These are phyloP conservation scores for Drosophila putrida DNA, from an alignment of 2,888 invertebrate species.

Conservation along the genomic window DNA sequence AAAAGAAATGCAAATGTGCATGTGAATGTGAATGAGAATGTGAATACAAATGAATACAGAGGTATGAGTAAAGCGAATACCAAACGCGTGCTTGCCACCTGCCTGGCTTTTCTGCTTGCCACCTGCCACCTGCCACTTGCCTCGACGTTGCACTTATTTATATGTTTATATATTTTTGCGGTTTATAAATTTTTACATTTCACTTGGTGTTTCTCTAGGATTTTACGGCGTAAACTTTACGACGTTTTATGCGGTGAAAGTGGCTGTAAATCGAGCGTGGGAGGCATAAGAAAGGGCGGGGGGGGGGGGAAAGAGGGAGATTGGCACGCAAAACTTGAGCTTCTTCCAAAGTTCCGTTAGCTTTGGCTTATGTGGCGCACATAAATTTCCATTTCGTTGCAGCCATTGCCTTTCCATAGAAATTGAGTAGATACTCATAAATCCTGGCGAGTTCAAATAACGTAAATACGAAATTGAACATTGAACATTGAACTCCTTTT, in stretches of 20 bases:
- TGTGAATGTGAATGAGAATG: constrained; percentile 26
- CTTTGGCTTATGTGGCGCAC: constrained; percentile 58
- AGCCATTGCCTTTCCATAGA: constrained; percentile 71
- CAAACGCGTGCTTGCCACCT: constrained; percentile 46
- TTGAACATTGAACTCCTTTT: constrained; percentile 58
- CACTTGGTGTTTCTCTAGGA: constrained; percentile 50
- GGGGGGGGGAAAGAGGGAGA: background rate
- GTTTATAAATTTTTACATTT: constrained; percentile 80
- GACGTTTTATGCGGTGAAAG: constrained; percentile 76
- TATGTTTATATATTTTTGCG: constrained; percentile 68
- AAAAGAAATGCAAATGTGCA: constrained; percentile 63
- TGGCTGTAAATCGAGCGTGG: constrained; percentile 65
- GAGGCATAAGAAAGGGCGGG: background rate
- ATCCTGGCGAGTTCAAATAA: constrained; percentile 76
- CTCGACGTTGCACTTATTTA: constrained; percentile 55
- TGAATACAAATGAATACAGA: constrained; percentile 6
- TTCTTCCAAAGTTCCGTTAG: constrained; percentile 31
- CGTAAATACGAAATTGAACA: constrained; percentile 72
- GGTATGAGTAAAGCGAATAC: constrained; percentile 24
- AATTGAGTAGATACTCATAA: constrained; percentile 80
- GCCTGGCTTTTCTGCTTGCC: constrained; percentile 35
- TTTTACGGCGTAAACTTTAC: constrained; percentile 72
- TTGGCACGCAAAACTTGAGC: constrained; percentile 27
- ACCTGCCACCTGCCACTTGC: constrained; percentile 14
- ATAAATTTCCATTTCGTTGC: constrained; percentile 81